Base-by-base conservation (phyloP, 2,888 invertebrate species). In the Stenodera caucasica region DNA sequence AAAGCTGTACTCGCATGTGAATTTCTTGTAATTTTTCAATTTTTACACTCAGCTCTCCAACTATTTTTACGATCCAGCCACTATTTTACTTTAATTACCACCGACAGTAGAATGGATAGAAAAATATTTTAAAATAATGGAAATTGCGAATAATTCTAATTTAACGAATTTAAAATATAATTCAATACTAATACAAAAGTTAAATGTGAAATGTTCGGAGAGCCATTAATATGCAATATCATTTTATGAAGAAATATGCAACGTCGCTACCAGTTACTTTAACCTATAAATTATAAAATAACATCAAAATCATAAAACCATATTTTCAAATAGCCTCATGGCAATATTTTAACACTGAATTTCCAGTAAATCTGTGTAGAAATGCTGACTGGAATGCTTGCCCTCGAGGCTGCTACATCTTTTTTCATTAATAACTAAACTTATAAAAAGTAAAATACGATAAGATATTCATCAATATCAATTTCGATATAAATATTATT, bases 301-400 rank as follows among this genome's bases (percentile, higher is more conserved):
- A 67, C 69, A 68, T 67, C 65, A 66, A 69, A 69, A 70, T 69
- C 68, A 69, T 67, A 68, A 70, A 70, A 67, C 65, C 66, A 57
- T 67, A 68, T 70, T 70, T 66, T 66, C 65, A 66, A 68, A 69
- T 67, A 69, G 64, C 66, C 66, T 61, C 53, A 56, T 18, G 63
- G 69, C 60, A 60, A 67, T 68, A 69, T 67, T 67, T 68, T 64
- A 70, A 63, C 66, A 55, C 60, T 57, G 55, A 58, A 61, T 56
- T 60, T 61, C 59, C 53, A 53, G 52, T 11, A 23, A 26, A 51
- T 30, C 26, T 49, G 49, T 32, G n/a, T 1, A 30, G 33, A 33
- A 14, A 18, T 57, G 30, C 12, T 23, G 45, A 52, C 30, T 57
- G 33, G 32, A 15, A 33, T 15, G 15, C 2, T 18, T 40, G 18